Evolutionary conservation across 92 coral and sea anemone species (phyloP), one percentile per base, ranked within the genome.

Genomic region (Porites rus): DNA sequence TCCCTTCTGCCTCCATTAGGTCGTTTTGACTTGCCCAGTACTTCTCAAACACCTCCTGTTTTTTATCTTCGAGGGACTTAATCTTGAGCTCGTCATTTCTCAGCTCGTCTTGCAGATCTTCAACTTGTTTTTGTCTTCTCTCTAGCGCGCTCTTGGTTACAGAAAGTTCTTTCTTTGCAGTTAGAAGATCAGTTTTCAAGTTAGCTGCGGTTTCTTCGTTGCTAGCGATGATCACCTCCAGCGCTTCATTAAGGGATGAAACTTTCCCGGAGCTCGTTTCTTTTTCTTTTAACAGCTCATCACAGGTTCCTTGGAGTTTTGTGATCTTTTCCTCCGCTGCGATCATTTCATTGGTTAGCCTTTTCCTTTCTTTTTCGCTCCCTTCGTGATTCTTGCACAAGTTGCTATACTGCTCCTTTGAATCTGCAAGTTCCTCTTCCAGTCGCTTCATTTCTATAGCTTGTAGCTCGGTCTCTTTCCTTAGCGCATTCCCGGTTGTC

Each of bases 1-100:
- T 70, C 53, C 93, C 87, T 83, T 94, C 93, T 0, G 94, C 92
- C 12, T 93, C 98, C 0, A 91, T 79, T 21, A 94, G 81, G 62
- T 90, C 89, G 53, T 93, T 91, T 66, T 92, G 96, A 25, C 87
- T 76, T 2, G 79, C 82, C 98, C 98, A 94, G 87, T 90, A 94
- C 77, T 94, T 94, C 13, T 91, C 90, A 31, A 93, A 72, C 1
- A 79, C 58, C 9, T 93, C 98, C 71, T 91, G 92, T 46, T 93
- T 94, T 72, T 93, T 94, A 56, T 91, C 93, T 46, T 92, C 94
- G 28, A 90, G 71, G 2, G 84, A 76, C 76, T 79, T 90, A 22
- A 88, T 88, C 93, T 94, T 94, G 64, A 31, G 75, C 61, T 91
- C 96, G 59, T 69, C 83, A 53, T 63, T 83, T 83, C 86, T 90